Base-by-base conservation (phyloP, 2,113 vertebrate genomes). In the Nothoprocta pentlandii region DNA sequence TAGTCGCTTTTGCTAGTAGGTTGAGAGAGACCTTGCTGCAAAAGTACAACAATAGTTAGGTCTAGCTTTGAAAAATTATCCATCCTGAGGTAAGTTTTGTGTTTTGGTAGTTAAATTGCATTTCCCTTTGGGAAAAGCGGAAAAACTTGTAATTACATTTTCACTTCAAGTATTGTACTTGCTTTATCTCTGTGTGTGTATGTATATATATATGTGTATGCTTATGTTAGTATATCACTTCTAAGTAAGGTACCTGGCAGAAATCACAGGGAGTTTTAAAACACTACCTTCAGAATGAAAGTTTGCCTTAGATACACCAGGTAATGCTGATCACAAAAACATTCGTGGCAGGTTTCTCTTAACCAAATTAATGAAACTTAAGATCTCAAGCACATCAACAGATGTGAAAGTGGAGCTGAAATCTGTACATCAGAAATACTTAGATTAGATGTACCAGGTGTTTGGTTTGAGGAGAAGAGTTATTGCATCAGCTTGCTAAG, bases 151-250 rank as follows among this genome's bases (percentile, higher is more conserved):
- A 3, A 16, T 49, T 53, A 15, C 3, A 12, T 56, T 87, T 91
- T 69, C 15, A n/a, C 26, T 66, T 70, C 30, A 54, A 85, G 46
- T 13, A 17, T 16, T 74, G 10, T 30, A 26, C 32, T 89, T 89
- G 12, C 0, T 32, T 34, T 34, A 16, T 7, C 28, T 58, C 15
- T 30, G 28, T 58, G 54, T 10, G 16, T 58, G 54, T 32, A 11
- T 63, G 15, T 56, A 1, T 49, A 1, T 36, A 1, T n/a, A 4
- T 49, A 1, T n/a, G 3, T 54, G 15, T 36, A 22, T 49, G 10
- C 11, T 1, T n/a, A 3, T 54, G 17, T 36, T 87, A 75, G 10
- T 54, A 26, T 23, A 23, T 1, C 4, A 23, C 12, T 64, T 70
- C 58, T 71, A 59, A 36, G 71, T 19, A 11, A 53, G 51, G 3